These are phyloP conservation scores for Drosophila oshimai DNA, from an alignment of 1,140 invertebrate genomes.

Conservation along the genomic window DNA sequence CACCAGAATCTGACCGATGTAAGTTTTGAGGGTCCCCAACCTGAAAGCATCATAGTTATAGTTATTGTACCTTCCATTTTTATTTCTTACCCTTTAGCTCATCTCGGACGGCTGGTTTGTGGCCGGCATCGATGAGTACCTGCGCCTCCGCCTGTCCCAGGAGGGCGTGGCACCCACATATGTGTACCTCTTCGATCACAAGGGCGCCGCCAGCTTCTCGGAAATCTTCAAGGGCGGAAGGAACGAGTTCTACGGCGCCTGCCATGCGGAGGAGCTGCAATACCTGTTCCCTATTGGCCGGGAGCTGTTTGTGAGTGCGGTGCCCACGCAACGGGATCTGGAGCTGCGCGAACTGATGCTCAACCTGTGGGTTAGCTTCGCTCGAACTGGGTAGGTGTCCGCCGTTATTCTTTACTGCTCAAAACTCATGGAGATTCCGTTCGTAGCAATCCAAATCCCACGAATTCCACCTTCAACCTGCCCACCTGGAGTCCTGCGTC, in stretches of 20 bases:
- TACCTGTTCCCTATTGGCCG: constrained; percentile 88
- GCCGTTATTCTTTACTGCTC: neutral
- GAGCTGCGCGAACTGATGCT: constrained; percentile 84
- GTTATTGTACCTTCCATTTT: neutral
- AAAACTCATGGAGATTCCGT: neutral
- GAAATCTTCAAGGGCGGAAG: constrained; percentile 86
- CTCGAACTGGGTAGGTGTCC: constrained; percentile 85
- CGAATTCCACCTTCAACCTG: constrained; percentile 46
- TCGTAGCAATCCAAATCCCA: constrained; percentile 84
- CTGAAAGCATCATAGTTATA: neutral
- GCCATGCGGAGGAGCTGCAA: constrained; percentile 89
- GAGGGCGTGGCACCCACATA: constrained; percentile 84
- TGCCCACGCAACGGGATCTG: constrained; percentile 83
- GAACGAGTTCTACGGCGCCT: constrained; percentile 86
- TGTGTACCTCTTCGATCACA: constrained; percentile 87
- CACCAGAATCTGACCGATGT: constrained; percentile 84
- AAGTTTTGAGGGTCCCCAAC: constrained; percentile 50
- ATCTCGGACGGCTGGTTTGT: constrained; percentile 88
- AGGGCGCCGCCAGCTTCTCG: constrained; percentile 87
- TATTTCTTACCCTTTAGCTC: constrained; percentile 83
- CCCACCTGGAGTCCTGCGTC: constrained; percentile 83
- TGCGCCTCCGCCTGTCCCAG: constrained; percentile 84
- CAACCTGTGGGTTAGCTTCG: constrained; percentile 88
- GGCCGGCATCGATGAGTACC: constrained; percentile 84
- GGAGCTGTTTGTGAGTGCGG: constrained; percentile 84